Evolutionary conservation across 2,888 invertebrate species (phyloP).

Genomic region (Villa cingulata): DNA sequence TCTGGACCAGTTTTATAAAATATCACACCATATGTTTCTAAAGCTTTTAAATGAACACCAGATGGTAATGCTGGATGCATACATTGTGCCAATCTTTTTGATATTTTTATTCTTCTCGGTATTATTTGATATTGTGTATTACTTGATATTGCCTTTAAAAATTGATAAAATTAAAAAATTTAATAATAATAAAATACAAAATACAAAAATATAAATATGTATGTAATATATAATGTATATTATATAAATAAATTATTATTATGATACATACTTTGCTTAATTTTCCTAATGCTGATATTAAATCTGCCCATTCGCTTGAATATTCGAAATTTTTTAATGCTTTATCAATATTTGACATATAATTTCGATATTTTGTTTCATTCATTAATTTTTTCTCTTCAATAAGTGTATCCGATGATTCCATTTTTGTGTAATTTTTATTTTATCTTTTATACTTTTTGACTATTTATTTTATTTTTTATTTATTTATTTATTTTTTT

Average conservation of each 20-base stretch:
- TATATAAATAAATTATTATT: too few relatives aligned
- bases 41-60: conserved; percentile 80
- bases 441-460: neutral
- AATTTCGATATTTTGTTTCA: conserved; percentile 68
- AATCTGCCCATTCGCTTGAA: conserved; percentile 91
- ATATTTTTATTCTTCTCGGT: conserved; percentile 73
- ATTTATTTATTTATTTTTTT: too few relatives aligned
- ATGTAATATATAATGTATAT: too few relatives aligned
- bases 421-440: conserved; percentile 21
- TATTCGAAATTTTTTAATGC: conserved; percentile 82
- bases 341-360: conserved; percentile 70
- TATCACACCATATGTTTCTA: conserved; percentile 83
- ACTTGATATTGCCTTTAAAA: conserved; percentile 54
- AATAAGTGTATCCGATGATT: conserved; percentile 31
- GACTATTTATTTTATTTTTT: too few relatives aligned
- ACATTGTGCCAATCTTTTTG: conserved; percentile 83
- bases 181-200: neutral
- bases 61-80: conserved; percentile 85
- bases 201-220: neutral
- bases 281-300: conserved; percentile 79
- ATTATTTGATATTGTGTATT: conserved; percentile 74
- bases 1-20: conserved; percentile 78
- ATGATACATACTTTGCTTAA: conserved; percentile 58
- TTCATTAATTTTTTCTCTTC: conserved; percentile 71
- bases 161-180: neutral